Conservation (phyloP, 2,888 invertebrate genomes). For the Anoncus sp. region DNA sequence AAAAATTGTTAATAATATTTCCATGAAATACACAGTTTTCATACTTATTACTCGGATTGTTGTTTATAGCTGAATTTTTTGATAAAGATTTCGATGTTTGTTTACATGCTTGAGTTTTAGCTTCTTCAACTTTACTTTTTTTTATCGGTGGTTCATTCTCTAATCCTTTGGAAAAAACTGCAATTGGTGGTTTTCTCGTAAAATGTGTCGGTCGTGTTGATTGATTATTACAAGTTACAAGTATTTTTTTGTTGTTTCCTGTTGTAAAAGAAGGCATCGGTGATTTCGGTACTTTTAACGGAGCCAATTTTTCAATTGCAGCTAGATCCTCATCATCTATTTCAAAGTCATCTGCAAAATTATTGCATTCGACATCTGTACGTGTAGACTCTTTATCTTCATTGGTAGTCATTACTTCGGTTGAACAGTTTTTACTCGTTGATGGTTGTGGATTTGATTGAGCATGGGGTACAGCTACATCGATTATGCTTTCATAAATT, state of each 20-base stretch:
- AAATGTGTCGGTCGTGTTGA: constrained; percentile 33
- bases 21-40: constrained; percentile 54
- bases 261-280: constrained; percentile 25
- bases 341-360: constrained; percentile 45
- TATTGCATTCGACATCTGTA: constrained; percentile 20
- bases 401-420: constrained; percentile 22
- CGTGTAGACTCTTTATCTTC: constrained; percentile 36
- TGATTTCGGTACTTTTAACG: constrained; percentile 31
- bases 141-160: constrained; percentile 49
- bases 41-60: constrained; percentile 40
- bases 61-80: constrained; percentile 32
- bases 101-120: constrained; percentile 27
- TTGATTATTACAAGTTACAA: constrained; percentile 37
- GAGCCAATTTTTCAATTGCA: constrained; percentile 22
- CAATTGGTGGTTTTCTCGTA: constrained; percentile 36
- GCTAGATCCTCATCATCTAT: constrained; percentile 31
- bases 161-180: constrained; percentile 43
- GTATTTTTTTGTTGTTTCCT: constrained; percentile 32
- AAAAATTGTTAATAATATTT: constrained; percentile 49
- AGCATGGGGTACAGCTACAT: constrained; percentile 41
- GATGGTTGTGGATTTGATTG: constrained; percentile 45
- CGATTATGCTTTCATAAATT: constrained; percentile 30
- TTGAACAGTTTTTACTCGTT: constrained; percentile 32
- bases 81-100: constrained; percentile 28
- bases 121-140: constrained; percentile 26